These are phyloP conservation scores for Helogale parvula DNA, from an alignment of 2,113 vertebrate genomes.

Conservation along the genomic window DNA sequence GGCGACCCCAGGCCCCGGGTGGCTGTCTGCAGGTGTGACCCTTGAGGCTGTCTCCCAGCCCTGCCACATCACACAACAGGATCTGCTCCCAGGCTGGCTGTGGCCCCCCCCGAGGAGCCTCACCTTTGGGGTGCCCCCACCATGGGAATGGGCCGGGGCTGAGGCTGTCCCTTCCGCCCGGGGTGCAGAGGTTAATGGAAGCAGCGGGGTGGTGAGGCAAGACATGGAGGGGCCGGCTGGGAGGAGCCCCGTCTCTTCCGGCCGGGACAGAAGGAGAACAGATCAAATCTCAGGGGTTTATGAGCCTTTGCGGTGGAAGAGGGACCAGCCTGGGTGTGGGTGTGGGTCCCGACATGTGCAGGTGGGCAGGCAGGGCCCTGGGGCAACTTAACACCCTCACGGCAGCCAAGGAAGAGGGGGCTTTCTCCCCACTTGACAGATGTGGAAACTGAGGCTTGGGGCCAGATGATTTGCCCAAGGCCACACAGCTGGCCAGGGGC, in stretches of 20 bases:
- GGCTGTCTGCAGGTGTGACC: rapidly evolving
- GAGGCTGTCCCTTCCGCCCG: background rate
- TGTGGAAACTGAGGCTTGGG: background rate
- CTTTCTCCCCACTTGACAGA: background rate
- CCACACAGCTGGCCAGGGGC: rapidly evolving
- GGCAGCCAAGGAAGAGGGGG: background rate
- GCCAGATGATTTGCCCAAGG: background rate
- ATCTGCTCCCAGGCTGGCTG: background rate
- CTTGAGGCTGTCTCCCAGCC: background rate
- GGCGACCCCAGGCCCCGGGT: background rate
- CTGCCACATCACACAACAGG: no score
- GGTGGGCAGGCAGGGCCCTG: rapidly evolving
- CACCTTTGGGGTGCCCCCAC: background rate
- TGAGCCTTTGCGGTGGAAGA: constrained; percentile 13
- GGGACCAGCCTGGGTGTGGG: background rate
- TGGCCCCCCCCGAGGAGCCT: background rate
- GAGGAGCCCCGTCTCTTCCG: constrained; percentile 43
- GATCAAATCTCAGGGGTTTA: constrained; percentile 73
- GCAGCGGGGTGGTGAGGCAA: background rate
- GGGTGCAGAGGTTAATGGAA: constrained; percentile 50
- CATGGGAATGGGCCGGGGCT: background rate
- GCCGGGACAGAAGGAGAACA: background rate
- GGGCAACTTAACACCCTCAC: background rate
- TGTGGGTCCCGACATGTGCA: background rate
- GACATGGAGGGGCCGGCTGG: background rate